Evolutionary conservation across 2,888 invertebrate genomes (phyloP).

Genomic region (Argynnis bischoffii): DNA sequence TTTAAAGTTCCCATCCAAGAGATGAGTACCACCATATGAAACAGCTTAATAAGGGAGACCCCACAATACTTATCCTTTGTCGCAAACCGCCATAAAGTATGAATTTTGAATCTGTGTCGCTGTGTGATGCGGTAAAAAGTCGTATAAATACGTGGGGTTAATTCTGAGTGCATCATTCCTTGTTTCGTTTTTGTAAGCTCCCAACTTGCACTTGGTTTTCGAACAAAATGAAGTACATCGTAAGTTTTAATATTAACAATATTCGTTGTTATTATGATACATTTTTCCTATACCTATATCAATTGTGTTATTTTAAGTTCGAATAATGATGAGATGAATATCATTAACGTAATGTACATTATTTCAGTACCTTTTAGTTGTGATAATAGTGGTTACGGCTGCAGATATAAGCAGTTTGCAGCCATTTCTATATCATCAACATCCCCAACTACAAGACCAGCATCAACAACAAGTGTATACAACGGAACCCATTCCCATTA

Average conservation of each 20-base stretch:
- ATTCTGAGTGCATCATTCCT: slow-evolving; percentile 74
- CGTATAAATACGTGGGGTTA: slow-evolving; percentile 78
- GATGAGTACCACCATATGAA: slow-evolving; percentile 28
- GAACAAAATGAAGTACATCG: slow-evolving; percentile 70
- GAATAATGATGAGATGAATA: no score
- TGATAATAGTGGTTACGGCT: slow-evolving; percentile 47
- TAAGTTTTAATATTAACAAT: slow-evolving; percentile 54
- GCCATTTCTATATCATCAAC: slow-evolving; percentile 54
- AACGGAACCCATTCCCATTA: slow-evolving; percentile 85
- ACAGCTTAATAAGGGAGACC: slow-evolving; percentile 55
- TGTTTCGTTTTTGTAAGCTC: slow-evolving; percentile 55
- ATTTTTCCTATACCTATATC: not conserved
- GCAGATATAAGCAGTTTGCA: slow-evolving; percentile 67
- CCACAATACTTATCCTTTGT: slow-evolving; percentile 57
- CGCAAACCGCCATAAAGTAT: slow-evolving; percentile 67
- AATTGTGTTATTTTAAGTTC: not conserved
- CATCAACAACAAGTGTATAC: slow-evolving; percentile 64
- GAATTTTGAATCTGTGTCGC: slow-evolving; percentile 54
- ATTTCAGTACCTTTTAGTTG: slow-evolving; percentile 30
- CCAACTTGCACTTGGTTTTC: slow-evolving; percentile 51
- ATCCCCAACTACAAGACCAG: slow-evolving; percentile 58
- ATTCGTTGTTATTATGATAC: not conserved
- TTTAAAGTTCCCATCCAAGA: not conserved
- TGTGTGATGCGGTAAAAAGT: slow-evolving; percentile 70
- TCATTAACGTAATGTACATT: not conserved